These are phyloP conservation scores for Prunella himalayana DNA, from an alignment of 2,113 vertebrate genomes.

Conservation along the genomic window DNA sequence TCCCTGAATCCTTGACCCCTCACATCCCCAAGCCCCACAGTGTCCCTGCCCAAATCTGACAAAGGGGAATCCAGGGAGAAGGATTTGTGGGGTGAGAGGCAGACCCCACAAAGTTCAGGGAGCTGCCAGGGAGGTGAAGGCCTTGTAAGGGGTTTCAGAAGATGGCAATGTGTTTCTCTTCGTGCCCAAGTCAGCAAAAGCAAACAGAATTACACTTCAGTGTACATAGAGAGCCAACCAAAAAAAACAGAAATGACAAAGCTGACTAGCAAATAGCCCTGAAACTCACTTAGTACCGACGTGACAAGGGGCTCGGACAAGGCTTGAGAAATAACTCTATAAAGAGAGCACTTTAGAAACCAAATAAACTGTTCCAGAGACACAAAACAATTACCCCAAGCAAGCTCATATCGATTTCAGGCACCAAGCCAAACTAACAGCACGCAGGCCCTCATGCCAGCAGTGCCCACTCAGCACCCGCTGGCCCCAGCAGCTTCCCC, in stretches of 20 bases:
- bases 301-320: neutral
- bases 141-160: neutral
- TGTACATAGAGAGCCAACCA: neutral
- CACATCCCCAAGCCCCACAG: neutral
- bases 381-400: neutral
- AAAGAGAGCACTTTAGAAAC: conserved; percentile 9
- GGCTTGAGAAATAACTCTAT: neutral
- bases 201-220: neutral
- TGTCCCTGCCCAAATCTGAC: rapidly evolving
- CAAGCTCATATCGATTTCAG: neutral
- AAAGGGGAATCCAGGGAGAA: neutral
- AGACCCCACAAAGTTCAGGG: neutral
- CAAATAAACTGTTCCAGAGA: conserved; percentile 9
- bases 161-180: neutral
- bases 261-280: neutral
- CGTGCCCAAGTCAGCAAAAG: neutral
- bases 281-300: neutral
- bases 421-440: neutral
- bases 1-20: neutral
- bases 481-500: neutral
- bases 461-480: neutral
- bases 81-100: neutral
- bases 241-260: neutral
- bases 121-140: neutral
- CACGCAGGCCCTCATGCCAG: neutral